Conservation (phyloP, 2,113 vertebrate genomes). For the Garra rufa region DNA sequence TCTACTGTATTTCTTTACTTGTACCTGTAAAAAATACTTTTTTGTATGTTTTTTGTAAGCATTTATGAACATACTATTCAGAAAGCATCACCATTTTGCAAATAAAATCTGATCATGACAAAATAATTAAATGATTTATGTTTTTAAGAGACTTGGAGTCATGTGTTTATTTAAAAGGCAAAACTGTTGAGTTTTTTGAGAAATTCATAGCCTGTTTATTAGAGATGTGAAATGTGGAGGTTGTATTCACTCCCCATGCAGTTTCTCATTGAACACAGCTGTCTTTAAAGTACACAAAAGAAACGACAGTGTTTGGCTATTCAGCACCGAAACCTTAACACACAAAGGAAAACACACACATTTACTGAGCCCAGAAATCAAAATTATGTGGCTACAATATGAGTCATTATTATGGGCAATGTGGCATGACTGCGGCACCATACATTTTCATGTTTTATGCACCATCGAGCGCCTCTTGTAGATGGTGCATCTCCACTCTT, state of each 20-base stretch:
- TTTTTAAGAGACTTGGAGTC: background rate
- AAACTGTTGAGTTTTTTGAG: slow-evolving; percentile 4
- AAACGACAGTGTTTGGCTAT: background rate
- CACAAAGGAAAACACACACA: background rate
- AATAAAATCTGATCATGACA: too few species aligned
- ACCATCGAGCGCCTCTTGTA: slow-evolving; percentile 77
- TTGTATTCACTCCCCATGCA: background rate
- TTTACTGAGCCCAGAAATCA: slow-evolving; percentile 61
- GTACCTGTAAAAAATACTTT: too few species aligned
- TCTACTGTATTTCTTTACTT: background rate
- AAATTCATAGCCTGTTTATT: background rate
- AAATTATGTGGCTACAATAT: slow-evolving; percentile 68
- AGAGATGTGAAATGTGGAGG: slow-evolving; percentile 1
- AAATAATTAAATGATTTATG: too few species aligned
- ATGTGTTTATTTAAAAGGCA: background rate
- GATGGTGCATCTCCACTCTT: slow-evolving; percentile 66
- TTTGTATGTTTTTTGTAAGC: background rate
- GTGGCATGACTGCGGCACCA: slow-evolving; percentile 65
- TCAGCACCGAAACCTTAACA: slow-evolving; percentile 12
- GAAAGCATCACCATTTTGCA: too few species aligned
- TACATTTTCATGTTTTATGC: slow-evolving; percentile 81
- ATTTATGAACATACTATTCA: background rate
- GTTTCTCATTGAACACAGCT: slow-evolving; percentile 28
- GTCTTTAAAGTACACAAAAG: slow-evolving; percentile 27
- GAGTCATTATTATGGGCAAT: slow-evolving; percentile 68